phyloP scores from a whole-genome alignment of 2,797 vertebrate species.

The Pseudochromis fuscus region DNA sequence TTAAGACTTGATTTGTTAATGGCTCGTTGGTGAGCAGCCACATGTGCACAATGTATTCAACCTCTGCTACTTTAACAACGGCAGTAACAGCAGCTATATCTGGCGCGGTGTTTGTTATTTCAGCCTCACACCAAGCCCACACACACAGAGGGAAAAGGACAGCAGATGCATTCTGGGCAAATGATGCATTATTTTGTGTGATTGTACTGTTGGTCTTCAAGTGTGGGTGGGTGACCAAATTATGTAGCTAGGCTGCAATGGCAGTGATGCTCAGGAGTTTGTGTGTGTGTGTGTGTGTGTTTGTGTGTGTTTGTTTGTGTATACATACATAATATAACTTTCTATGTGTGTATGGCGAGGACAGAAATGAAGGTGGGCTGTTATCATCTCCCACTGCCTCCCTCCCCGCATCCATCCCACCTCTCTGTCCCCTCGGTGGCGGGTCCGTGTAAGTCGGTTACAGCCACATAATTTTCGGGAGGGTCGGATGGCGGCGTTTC shows the following conservation, averaged over 20 bases:
- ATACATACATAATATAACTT: neutral
- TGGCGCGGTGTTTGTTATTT: conserved; percentile 34
- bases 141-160: conserved; percentile 35
- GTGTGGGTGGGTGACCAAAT: conserved; percentile 57
- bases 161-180: conserved; percentile 65
- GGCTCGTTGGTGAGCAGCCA: neutral
- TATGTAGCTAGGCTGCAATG: conserved; percentile 33
- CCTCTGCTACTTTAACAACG: conserved; percentile 6
- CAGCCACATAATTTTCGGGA: conserved; percentile 66
- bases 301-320: neutral
- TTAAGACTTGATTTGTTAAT: conserved; percentile 1
- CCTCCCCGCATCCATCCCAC: conserved; percentile 47
- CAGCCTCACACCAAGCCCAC: conserved; percentile 38
- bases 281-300: conserved; percentile 34
- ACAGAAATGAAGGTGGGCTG: conserved; percentile 53
- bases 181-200: conserved; percentile 52
- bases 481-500: conserved; percentile 52
- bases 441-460: conserved; percentile 54
- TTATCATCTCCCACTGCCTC: conserved; percentile 52
- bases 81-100: conserved; percentile 10
- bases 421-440: conserved; percentile 48
- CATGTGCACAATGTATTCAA: conserved; percentile 16
- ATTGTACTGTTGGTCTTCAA: conserved; percentile 56
- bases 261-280: conserved; percentile 37
- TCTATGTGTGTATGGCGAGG: conserved; percentile 14